Conservation (phyloP, 1,140 invertebrate species). For the Drosophila subobscura region DNA sequence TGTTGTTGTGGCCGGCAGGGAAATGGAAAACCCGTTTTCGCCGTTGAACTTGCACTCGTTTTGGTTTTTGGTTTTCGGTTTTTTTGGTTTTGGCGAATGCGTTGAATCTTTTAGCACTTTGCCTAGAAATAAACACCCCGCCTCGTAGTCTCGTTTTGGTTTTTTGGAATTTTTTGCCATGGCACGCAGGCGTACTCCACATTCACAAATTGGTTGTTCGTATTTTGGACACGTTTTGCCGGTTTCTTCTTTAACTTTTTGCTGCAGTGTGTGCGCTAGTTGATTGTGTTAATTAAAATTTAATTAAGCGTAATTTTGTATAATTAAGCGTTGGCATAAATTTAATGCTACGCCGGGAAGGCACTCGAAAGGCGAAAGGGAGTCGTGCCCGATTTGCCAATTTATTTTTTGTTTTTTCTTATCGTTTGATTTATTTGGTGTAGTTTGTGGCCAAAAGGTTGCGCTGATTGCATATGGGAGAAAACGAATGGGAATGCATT, state of each 20-base stretch:
- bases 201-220: conserved; percentile 47
- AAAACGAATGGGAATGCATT: conserved; percentile 61
- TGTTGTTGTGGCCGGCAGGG: background rate
- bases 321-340: conserved; percentile 73
- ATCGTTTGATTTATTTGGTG: conserved; percentile 47
- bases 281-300: conserved; percentile 80
- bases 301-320: conserved; percentile 75
- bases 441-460: conserved; percentile 49
- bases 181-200: conserved; percentile 72
- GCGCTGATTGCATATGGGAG: conserved; percentile 16
- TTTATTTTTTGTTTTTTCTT: conserved; percentile 45
- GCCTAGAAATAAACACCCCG: conserved; percentile 63
- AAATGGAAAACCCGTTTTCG: conserved; percentile 63
- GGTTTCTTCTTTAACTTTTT: conserved; percentile 47
- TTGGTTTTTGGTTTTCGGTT: conserved; percentile 49
- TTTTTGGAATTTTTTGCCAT: conserved; percentile 42
- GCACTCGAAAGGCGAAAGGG: background rate
- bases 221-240: conserved; percentile 72
- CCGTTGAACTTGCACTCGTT: conserved; percentile 79
- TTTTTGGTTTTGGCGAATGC: conserved; percentile 41
- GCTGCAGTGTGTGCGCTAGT: conserved; percentile 39
- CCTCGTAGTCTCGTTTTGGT: conserved; percentile 29
- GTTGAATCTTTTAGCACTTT: conserved; percentile 62
- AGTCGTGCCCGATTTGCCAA: conserved; percentile 33
- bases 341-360: conserved; percentile 48